These are phyloP conservation scores for Cistogaster globosa DNA, from an alignment of 2,888 invertebrate species.

Conservation along the genomic window DNA sequence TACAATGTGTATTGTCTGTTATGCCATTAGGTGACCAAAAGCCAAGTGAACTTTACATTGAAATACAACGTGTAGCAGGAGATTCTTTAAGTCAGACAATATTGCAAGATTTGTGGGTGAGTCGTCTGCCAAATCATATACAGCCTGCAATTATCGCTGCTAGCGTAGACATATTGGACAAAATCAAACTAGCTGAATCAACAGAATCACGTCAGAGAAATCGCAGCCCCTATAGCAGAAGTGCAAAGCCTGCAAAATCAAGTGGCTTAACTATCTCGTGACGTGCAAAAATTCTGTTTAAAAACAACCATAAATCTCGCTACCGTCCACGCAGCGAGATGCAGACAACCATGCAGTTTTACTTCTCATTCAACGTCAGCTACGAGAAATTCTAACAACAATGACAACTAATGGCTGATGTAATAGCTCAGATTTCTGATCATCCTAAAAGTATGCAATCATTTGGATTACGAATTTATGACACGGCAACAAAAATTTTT, in stretches of 20 bases:
- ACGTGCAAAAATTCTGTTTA: no score
- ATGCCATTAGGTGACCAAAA: conserved; percentile 16
- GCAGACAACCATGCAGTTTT: conserved; percentile 26
- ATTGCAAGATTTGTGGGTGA: conserved; percentile 32
- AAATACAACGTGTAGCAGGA: conserved; percentile 35
- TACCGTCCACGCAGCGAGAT: conserved; percentile 17
- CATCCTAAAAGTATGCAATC: conserved; percentile 36
- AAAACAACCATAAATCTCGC: not conserved
- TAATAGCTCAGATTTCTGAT: conserved; percentile 22
- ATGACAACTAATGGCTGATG: not conserved
- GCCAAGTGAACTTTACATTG: not conserved
- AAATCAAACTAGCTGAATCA: no score
- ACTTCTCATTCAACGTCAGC: conserved; percentile 23
- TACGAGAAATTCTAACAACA: no score
- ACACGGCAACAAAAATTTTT: conserved; percentile 28
- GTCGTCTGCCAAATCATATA: not conserved
- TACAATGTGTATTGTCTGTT: conserved; percentile 2
- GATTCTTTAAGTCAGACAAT: conserved; percentile 35
- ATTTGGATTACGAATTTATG: conserved; percentile 44
- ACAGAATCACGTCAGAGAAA: conserved; percentile 2
- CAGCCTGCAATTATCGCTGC: no score
- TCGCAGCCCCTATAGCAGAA: not conserved
- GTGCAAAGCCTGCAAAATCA: no score
- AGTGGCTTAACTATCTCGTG: no score
- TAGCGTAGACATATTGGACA: no score